Base-by-base conservation (phyloP, 2,797 vertebrate genomes). In the Poecilia picta region DNA sequence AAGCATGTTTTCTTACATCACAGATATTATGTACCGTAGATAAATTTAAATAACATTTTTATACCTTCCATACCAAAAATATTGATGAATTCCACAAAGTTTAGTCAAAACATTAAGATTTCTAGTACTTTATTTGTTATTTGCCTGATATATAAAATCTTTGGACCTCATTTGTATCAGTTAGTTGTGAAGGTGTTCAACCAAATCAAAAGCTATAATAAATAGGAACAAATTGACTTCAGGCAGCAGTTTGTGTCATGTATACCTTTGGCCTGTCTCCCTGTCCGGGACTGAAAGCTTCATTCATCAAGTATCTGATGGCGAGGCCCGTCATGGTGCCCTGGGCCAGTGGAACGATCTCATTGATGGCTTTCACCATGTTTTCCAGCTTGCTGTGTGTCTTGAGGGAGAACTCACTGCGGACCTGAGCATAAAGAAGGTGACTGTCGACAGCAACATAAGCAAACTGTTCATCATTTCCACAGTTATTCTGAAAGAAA, bases 301-400 rank as follows among this genome's bases (percentile, higher is more conserved):
- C 91, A 0, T 97, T 97, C 97, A 98, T 98, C 92, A 96, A 88
- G 0, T 99, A 99, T 89, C 95, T 97, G 93, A 99, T 99, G 82
- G 98, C 98, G 82, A 99, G 94, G 1, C 98, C 98, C 0, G 98
- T 99, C 98, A 99, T 99, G 80, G 98, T 99, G 71, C 98, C 98
- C 93, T 99, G 98, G 25, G 98, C 97, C 71, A 99, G 93, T 0
- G 98, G 98, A 59, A 98, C 85, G 83, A 99, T 96, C 89, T 96
- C 89, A 46, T 97, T 97, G 93, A 99, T 97, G 91, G 95, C 96
- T 55, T 95, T 97, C 87, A 98, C 97, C 97, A 99, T 98, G 72
- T 96, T 92, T 0, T 87, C 92, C 55, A 95, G 90, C 0, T 93
- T 96, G 55, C 90, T 91, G 90, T 97, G 97, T 0, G 95, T 90